phyloP scores from a whole-genome alignment of 2,113 vertebrate genomes.

The Hydropotes inermis region DNA sequence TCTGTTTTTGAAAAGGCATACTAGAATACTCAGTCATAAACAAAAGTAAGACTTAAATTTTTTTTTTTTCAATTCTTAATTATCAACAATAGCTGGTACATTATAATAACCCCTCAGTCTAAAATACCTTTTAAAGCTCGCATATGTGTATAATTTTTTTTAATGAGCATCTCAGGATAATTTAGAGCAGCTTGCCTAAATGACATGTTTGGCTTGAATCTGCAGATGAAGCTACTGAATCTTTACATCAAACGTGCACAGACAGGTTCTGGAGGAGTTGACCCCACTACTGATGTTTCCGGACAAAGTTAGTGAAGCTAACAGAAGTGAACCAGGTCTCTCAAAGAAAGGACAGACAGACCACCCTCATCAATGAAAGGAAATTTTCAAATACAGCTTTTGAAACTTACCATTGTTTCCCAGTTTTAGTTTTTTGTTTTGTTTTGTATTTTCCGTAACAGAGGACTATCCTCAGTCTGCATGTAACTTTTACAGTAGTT shows the following conservation, averaged over 20 bases:
- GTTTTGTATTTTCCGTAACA: constrained; percentile 70
- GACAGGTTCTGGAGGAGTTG: constrained; percentile 89
- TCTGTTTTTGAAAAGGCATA: not conserved
- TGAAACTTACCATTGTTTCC: constrained; percentile 69
- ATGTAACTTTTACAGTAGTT: constrained; percentile 85
- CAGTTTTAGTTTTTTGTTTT: constrained; percentile 64
- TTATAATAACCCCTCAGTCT: not conserved
- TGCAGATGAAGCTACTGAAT: constrained; percentile 96
- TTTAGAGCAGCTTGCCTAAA: not conserved
- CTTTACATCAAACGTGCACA: constrained; percentile 98
- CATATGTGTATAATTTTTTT: not conserved
- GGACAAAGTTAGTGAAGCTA: constrained; percentile 88
- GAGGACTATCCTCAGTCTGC: constrained; percentile 79
- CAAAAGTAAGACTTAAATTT: not conserved
- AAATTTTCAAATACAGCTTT: constrained; percentile 71
- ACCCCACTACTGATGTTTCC: constrained; percentile 86
- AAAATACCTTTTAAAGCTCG: not conserved
- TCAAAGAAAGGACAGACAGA: constrained; percentile 66
- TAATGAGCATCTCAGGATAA: not conserved
- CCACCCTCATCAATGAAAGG: constrained; percentile 73
- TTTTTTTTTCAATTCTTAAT: not conserved
- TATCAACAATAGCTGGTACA: not conserved
- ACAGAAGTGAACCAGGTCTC: constrained; percentile 69
- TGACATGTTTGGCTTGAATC: constrained; percentile 67
- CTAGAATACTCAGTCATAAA: not conserved